A percentile compares a stretch with the other conserved stretches of the same genome.
These are phyloP conservation scores for Nomada hirtipes DNA, from an alignment of 2,888 invertebrate species.

Conservation along the genomic window DNA sequence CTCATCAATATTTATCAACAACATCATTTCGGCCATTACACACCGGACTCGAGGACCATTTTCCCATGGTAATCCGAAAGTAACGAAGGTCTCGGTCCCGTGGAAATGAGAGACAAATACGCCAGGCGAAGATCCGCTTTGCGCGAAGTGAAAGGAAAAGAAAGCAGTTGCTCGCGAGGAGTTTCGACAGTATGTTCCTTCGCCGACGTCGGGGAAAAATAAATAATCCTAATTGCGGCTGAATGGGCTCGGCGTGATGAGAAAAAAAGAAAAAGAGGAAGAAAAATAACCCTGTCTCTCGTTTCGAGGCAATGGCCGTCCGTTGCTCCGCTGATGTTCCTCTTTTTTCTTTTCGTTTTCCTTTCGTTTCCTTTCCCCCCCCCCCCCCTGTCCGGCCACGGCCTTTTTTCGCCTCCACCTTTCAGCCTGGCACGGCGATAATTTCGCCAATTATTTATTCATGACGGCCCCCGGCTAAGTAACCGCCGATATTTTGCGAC, in stretches of 20 bases:
- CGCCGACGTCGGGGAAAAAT: constrained; percentile 55
- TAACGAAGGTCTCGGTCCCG: background rate
- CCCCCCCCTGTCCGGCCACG: background rate
- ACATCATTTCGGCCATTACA: background rate
- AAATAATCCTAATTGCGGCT: constrained; percentile 74
- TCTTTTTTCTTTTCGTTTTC: constrained; percentile 30
- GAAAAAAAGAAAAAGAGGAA: constrained; percentile 34
- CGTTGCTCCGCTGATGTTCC: constrained; percentile 43
- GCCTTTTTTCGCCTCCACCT: constrained; percentile 21
- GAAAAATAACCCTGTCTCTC: constrained; percentile 50
- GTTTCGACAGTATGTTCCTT: constrained; percentile 38
- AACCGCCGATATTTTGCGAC: constrained; percentile 7
- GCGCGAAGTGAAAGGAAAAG: background rate
- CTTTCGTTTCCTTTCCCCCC: too few relatives aligned
- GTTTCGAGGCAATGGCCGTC: constrained; percentile 64
- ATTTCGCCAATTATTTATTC: constrained; percentile 73
- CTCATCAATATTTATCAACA: background rate
- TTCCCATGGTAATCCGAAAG: background rate
- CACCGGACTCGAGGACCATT: background rate
- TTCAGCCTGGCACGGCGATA: constrained; percentile 46
- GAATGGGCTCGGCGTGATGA: constrained; percentile 58
- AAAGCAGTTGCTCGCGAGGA: background rate
- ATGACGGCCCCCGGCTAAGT: constrained; percentile 11
- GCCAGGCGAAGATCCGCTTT: constrained; percentile 28
- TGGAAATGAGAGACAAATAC: constrained; percentile 37